Evolutionary conservation across 2,888 invertebrate species (phyloP), one percentile per base, ranked within the genome.

Genomic region (Drosophila macrospina): DNA sequence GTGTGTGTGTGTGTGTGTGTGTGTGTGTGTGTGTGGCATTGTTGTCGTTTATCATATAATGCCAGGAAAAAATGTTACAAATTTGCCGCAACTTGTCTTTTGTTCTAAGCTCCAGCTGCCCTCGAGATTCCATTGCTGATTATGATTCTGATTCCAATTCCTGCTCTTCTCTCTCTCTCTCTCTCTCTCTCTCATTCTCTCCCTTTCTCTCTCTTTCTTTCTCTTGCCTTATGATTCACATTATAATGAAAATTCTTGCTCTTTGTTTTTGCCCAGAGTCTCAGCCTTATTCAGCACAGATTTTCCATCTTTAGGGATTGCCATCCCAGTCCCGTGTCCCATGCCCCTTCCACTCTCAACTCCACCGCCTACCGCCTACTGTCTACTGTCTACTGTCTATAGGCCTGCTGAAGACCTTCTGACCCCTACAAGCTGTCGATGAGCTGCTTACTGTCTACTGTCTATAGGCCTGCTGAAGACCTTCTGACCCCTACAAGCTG

Each of bases 61-160:
- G 50, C 61, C 57, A 34, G 39, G 39, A 62, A 57, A 63, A 30
- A 64, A 55, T 32, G 52, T 59, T 54, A 59, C 70, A 68, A 82
- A 70, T 78, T 72, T 48, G 61, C 45, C 52, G 52, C 65, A 80
- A 62, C 74, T 80, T 78, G 61, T 71, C 74, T 69, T 70, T 81
- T 68, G 65, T 68, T 64, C 63, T 72, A 63, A 77, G 80, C 76
- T 39, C 26, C 39, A 60, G 74, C 74, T 67, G 68, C 36, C 50
- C 37, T 60, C 61, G 34, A 64, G 62, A 64, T 41, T 42, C 44
- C 52, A 50, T 37, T 56, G 32, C 47, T 51, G 68, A 56, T 57
- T 61, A 60, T 42, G 44, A 55, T 59, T 52, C 60, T 47, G 32
- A 68, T 57, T 67, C 67, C 41, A 41, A 57, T 60, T 55, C 32